Conservation (phyloP, 2,113 vertebrate genomes). For the Bubalus kerabau region DNA sequence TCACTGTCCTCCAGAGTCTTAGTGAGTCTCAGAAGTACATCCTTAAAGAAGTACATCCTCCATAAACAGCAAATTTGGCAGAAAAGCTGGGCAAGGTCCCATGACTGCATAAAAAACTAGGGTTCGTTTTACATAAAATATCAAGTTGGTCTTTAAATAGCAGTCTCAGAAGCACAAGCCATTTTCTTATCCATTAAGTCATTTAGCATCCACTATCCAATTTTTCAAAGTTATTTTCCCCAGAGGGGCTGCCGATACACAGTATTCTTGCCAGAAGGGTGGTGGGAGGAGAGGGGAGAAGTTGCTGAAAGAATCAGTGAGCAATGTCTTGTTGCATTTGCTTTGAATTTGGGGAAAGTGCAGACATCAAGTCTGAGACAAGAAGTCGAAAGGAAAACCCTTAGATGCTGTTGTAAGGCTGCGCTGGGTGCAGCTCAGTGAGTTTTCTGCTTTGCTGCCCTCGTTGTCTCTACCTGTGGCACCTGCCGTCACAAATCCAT, state of each 20-base stretch:
- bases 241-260: constrained; percentile 71
- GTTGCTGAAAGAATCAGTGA: constrained; percentile 15
- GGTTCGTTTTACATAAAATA: constrained; percentile 81
- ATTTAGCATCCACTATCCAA: constrained; percentile 75
- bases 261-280: constrained; percentile 61
- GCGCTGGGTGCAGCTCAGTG: not conserved
- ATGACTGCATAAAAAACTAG: constrained; percentile 59
- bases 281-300: constrained; percentile 48
- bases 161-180: constrained; percentile 75
- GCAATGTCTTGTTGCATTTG: constrained; percentile 39
- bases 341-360: constrained; percentile 23
- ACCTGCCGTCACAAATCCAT: accelerated
- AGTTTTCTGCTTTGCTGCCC: not conserved
- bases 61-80: constrained; percentile 64
- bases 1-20: constrained; percentile 49
- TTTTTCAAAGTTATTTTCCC: constrained; percentile 75
- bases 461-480: not conserved
- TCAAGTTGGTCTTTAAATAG: constrained; percentile 81
- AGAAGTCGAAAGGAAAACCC: not conserved
- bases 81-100: constrained; percentile 73
- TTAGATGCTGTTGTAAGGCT: not conserved
- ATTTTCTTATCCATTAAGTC: constrained; percentile 84
- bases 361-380: not conserved
- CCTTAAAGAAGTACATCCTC: constrained; percentile 62
- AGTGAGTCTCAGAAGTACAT: constrained; percentile 41